These are phyloP conservation scores for Macroramphosus scolopax DNA, from an alignment of 2,797 vertebrate species.

Conservation along the genomic window DNA sequence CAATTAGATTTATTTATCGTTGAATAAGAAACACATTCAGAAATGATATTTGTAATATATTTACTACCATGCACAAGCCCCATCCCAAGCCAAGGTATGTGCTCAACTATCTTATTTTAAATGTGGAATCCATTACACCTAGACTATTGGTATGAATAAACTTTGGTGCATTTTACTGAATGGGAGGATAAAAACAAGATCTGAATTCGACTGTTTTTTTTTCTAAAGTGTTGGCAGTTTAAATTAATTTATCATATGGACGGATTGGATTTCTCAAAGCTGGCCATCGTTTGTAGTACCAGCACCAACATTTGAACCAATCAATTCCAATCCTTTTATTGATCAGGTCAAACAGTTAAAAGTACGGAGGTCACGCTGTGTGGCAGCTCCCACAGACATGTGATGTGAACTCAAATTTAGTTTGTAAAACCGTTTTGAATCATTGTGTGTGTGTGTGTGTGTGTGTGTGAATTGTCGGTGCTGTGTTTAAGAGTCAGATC, in stretches of 20 bases:
- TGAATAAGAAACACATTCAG: neutral
- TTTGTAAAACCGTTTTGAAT: conserved; percentile 18
- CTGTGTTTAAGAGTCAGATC: conserved; percentile 52
- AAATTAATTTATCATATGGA: neutral
- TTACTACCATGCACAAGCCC: neutral
- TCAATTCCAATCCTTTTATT: no score
- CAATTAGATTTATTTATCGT: no score
- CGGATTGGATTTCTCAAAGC: no score
- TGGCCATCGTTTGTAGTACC: no score
- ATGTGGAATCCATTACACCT: conserved; percentile 35
- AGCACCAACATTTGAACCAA: no score
- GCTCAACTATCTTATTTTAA: conserved; percentile 3
- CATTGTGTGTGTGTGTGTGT: no score
- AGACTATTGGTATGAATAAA: conserved; percentile 53
- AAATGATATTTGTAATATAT: neutral
- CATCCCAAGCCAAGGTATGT: conserved; percentile 48
- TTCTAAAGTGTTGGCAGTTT: no score
- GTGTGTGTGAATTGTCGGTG: conserved; percentile 10
- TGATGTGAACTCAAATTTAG: neutral
- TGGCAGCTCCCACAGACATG: conserved; percentile 21
- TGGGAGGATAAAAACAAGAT: conserved; percentile 75
- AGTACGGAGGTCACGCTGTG: conserved; percentile 15
- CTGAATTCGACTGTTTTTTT: conserved; percentile 34
- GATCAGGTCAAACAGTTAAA: no score
- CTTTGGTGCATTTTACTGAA: conserved; percentile 66